phyloP scores from a whole-genome alignment of 2,113 vertebrate genomes.

The Galeopterus variegatus region DNA sequence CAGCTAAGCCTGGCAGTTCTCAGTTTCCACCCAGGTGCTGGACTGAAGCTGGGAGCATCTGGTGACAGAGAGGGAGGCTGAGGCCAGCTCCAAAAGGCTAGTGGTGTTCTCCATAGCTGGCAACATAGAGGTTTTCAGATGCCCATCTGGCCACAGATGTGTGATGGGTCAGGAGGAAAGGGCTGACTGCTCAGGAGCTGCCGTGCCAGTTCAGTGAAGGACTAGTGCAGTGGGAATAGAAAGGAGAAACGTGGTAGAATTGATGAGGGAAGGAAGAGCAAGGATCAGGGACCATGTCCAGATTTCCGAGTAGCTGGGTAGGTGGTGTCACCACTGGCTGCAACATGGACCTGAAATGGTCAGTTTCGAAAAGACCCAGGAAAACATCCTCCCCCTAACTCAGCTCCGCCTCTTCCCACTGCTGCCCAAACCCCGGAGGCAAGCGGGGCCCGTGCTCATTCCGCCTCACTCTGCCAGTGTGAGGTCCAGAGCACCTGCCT shows the following conservation, averaged over 20 bases:
- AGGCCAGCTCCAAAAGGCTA: neutral
- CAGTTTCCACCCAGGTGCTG: neutral
- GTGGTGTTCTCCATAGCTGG: neutral
- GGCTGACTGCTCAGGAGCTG: neutral
- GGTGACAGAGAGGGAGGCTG: neutral
- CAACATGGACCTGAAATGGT: neutral
- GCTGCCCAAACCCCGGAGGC: neutral
- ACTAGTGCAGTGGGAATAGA: neutral
- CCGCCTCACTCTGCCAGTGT: neutral
- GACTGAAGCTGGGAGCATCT: neutral
- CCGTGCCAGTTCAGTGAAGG: neutral
- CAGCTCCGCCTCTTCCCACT: neutral
- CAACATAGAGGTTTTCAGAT: neutral
- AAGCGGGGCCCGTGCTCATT: neutral
- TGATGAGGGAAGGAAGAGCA: neutral
- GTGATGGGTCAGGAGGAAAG: neutral
- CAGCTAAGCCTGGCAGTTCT: neutral
- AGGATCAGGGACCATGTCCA: neutral
- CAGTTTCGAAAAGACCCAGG: neutral
- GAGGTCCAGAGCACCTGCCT: neutral
- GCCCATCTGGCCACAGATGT: accelerated
- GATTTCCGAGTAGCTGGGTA: neutral
- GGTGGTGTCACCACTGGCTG: accelerated
- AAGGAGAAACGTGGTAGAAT: accelerated
- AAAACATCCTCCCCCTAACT: neutral